Evolutionary conservation across 2,888 invertebrate species (phyloP).

Genomic region (Anthophora plumipes): DNA sequence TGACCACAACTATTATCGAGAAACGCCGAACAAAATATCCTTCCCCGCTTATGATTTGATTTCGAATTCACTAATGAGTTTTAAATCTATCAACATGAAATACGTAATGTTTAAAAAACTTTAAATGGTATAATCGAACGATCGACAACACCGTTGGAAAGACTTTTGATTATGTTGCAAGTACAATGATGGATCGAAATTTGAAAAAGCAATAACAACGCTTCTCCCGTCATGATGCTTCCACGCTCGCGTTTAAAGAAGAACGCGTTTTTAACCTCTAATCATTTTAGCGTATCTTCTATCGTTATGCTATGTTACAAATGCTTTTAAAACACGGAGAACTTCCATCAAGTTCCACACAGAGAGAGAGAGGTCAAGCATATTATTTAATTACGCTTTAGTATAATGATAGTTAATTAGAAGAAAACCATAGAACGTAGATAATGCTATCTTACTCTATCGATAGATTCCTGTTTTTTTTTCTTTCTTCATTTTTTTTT

Average conservation of each 20-base stretch:
- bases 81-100: constrained; percentile 26
- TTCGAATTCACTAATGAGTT: constrained; percentile 18
- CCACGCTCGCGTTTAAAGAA: constrained; percentile 2
- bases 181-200: constrained; percentile 22
- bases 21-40: constrained; percentile 24
- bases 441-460: constrained; percentile 72
- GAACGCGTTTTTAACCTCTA: constrained; percentile 62
- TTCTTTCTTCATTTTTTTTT: constrained; percentile 30
- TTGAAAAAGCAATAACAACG: constrained; percentile 27
- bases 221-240: constrained; percentile 13
- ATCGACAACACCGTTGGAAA: constrained; percentile 26
- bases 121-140: constrained; percentile 4
- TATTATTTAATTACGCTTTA: constrained; percentile 61
- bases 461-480: constrained; percentile 64
- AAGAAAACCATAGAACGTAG: constrained; percentile 70
- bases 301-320: constrained; percentile 81
- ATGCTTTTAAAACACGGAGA: constrained; percentile 75
- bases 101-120: constrained; percentile 25
- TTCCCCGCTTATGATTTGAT: constrained; percentile 7
- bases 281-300: constrained; percentile 63
- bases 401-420: constrained; percentile 64
- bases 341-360: constrained; percentile 64
- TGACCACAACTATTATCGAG: background rate
- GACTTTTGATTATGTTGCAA: constrained; percentile 52
- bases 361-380: constrained; percentile 72